These are phyloP conservation scores for Dicranocentrus wangi DNA, from an alignment of 2,888 invertebrate genomes.

Conservation along the genomic window DNA sequence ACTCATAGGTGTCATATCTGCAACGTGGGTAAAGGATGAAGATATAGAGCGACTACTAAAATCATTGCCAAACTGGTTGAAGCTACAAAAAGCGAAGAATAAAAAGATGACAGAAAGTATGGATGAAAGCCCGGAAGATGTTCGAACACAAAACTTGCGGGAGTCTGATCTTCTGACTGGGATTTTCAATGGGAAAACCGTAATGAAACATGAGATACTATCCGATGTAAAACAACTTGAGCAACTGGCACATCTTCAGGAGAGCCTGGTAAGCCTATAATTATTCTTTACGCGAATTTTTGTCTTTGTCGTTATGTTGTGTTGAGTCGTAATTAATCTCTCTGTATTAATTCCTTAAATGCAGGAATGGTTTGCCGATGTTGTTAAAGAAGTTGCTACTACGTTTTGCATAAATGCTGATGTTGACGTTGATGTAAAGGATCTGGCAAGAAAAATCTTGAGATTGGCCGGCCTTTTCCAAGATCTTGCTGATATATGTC, in stretches of 20 bases:
- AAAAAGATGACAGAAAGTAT: constrained; percentile 75
- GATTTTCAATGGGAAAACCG: constrained; percentile 90
- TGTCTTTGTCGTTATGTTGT: too few relatives aligned
- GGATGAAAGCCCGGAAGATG: constrained; percentile 86
- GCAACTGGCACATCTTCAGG: constrained; percentile 91
- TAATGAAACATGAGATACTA: constrained; percentile 88
- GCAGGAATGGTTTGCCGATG: constrained; percentile 87
- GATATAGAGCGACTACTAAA: constrained; percentile 94
- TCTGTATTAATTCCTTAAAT: too few relatives aligned
- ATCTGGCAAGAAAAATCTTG: constrained; percentile 60
- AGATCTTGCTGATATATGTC: constrained; percentile 91
- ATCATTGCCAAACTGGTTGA: constrained; percentile 86
- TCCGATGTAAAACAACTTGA: constrained; percentile 87
- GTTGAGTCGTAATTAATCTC: too few relatives aligned
- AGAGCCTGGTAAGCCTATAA: constrained; percentile 89
- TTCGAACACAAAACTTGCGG: constrained; percentile 85
- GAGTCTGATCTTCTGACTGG: constrained; percentile 95
- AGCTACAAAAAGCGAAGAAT: constrained; percentile 78
- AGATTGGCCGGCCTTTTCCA: constrained; percentile 86
- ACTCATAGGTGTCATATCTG: constrained; percentile 84
- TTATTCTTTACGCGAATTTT: too few relatives aligned
- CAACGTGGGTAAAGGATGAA: constrained; percentile 93
- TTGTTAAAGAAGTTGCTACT: constrained; percentile 61
- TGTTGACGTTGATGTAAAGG: constrained; percentile 53
- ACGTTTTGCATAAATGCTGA: constrained; percentile 59